Percentiles rank a stretch among this genome's conserved stretches.
Evolutionary conservation across 2,888 invertebrate genomes (phyloP).

Genomic region (Achlya flavicornis): DNA sequence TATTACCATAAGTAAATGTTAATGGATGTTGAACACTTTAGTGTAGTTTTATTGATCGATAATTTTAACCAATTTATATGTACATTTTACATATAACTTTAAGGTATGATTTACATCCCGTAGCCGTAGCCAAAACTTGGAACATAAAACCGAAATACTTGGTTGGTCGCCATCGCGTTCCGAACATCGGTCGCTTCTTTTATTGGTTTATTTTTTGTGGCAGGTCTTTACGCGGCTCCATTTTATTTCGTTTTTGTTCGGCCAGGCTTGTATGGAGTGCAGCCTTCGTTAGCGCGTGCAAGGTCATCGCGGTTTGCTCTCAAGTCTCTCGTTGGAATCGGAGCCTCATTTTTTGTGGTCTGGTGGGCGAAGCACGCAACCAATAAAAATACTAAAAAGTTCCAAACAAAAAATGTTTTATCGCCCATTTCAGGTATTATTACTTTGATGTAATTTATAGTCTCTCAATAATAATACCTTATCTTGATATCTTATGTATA

Average conservation of each 20-base stretch:
- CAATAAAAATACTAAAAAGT: not conserved
- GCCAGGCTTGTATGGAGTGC: slow-evolving; percentile 66
- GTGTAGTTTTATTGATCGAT: not conserved
- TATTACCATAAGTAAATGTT: too few species aligned
- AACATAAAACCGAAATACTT: slow-evolving; percentile 44
- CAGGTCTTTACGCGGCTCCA: slow-evolving; percentile 68
- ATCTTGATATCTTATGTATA: not conserved
- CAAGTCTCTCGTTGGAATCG: slow-evolving; percentile 37
- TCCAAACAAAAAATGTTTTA: slow-evolving; percentile 1
- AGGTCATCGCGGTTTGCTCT: slow-evolving; percentile 69
- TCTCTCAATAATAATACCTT: too few species aligned
- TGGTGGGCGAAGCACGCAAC: slow-evolving; percentile 23
- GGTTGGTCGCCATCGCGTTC: slow-evolving; percentile 57
- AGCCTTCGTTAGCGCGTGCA: slow-evolving; percentile 80
- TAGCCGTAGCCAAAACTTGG: slow-evolving; percentile 28
- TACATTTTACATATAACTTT: not conserved
- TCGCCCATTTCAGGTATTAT: not conserved
- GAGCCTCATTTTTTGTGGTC: slow-evolving; percentile 30
- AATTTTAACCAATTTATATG: not conserved
- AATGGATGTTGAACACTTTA: too few species aligned
- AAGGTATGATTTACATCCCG: slow-evolving; percentile 11
- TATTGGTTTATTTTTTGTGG: slow-evolving; percentile 75
- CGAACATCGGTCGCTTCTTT: slow-evolving; percentile 61
- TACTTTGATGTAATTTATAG: not conserved
- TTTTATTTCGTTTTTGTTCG: slow-evolving; percentile 68